Conservation (phyloP, 2,888 invertebrate genomes). For the Candidula unifasciata region DNA sequence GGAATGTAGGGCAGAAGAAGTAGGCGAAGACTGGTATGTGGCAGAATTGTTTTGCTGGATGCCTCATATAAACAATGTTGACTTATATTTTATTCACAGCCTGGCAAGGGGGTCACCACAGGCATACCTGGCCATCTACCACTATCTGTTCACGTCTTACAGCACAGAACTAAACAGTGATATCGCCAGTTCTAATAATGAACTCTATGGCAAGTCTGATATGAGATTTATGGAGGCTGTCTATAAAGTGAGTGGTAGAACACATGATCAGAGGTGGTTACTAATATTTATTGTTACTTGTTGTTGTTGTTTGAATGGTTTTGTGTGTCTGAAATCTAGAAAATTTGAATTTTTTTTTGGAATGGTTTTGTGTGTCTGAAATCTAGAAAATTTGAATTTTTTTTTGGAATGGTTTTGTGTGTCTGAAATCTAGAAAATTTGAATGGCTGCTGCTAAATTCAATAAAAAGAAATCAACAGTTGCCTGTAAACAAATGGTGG, state of each 20-base stretch:
- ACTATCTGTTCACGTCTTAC: conserved; percentile 72
- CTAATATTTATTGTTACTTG: background rate
- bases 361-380: no score
- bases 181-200: conserved; percentile 64
- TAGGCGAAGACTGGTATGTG: no score
- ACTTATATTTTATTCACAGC: conserved; percentile 55
- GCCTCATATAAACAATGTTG: no score
- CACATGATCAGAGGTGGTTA: background rate
- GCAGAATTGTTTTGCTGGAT: no score
- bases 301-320: background rate
- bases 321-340: no score
- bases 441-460: no score
- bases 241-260: conserved; percentile 71
- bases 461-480: no score
- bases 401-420: background rate
- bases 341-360: background rate
- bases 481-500: no score
- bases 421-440: no score
- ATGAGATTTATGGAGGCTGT: conserved; percentile 73
- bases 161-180: conserved; percentile 66
- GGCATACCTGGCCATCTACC: conserved; percentile 72
- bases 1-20: no score
- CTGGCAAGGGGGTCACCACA: conserved; percentile 66
- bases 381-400: background rate
- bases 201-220: conserved; percentile 73